Percentiles rank a stretch among this genome's conserved stretches.
Evolutionary conservation across 35 echinoderm and acorn worm genomes (phyloP).

Genomic region (Amphiura filiformis): DNA sequence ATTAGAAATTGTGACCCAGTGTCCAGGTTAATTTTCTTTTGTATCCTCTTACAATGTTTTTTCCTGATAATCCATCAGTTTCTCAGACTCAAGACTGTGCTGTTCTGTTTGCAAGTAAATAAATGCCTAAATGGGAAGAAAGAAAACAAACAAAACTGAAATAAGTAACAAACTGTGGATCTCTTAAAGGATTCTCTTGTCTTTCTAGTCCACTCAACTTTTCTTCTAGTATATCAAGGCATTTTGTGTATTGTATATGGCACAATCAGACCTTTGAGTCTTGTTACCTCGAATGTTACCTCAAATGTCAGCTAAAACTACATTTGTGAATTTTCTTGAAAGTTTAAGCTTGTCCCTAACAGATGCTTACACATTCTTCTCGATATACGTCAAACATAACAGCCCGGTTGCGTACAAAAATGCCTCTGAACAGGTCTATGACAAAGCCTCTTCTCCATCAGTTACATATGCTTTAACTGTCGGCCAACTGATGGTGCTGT

Average conservation of each 20-base stretch:
- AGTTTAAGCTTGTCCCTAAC: not conserved
- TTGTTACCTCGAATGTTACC: not conserved
- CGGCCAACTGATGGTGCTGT: not conserved
- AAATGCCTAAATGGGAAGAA: no score
- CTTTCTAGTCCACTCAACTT: not conserved
- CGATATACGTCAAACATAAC: not conserved
- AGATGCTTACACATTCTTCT: not conserved
- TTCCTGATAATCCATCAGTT: no score
- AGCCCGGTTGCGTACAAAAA: not conserved
- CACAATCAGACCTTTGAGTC: not conserved
- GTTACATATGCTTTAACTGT: not conserved
- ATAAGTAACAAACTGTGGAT: not conserved
- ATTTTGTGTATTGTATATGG: not conserved
- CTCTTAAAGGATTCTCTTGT: not conserved
- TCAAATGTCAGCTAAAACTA: not conserved
- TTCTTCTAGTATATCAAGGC: not conserved
- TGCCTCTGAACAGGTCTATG: not conserved
- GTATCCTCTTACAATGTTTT: no score
- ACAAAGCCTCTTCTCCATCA: not conserved
- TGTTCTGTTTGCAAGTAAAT: no score
- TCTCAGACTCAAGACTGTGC: no score
- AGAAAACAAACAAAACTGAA: no score
- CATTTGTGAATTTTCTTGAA: not conserved
- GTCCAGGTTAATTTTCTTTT: no score
- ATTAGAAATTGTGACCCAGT: no score